These are phyloP conservation scores for Raja brachyura DNA, from an alignment of 2,113 vertebrate species.

Conservation along the genomic window DNA sequence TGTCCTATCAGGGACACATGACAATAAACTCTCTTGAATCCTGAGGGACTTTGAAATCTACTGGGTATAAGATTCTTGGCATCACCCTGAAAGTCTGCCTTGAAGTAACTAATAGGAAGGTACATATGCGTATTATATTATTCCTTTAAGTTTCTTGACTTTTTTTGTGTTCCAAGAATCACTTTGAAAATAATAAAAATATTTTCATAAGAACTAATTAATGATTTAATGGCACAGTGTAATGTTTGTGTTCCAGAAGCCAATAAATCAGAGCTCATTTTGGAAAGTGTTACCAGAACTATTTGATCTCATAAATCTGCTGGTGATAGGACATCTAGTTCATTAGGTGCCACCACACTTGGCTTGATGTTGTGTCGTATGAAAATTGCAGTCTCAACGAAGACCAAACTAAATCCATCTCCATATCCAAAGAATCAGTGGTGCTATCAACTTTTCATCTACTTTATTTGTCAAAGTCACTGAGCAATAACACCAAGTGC, in stretches of 20 bases:
- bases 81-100: neutral
- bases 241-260: neutral
- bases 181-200: neutral
- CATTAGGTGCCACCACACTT: neutral
- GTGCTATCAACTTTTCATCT: neutral
- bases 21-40: too few species aligned
- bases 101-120: neutral
- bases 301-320: neutral
- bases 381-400: neutral
- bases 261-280: neutral
- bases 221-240: neutral
- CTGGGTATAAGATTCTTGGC: neutral
- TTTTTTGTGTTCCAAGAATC: neutral
- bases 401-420: slow-evolving; percentile 7
- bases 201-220: neutral
- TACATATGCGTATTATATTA: neutral
- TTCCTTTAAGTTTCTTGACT: neutral
- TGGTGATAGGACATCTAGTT: neutral
- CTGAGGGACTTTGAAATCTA: neutral
- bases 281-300: neutral
- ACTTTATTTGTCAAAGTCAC: neutral
- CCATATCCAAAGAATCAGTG: neutral
- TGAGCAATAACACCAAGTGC: neutral
- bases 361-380: neutral
- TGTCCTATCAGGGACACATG: too few species aligned